phyloP scores from a whole-genome alignment of 1,140 invertebrate species.

The Penaeus japonicus region DNA sequence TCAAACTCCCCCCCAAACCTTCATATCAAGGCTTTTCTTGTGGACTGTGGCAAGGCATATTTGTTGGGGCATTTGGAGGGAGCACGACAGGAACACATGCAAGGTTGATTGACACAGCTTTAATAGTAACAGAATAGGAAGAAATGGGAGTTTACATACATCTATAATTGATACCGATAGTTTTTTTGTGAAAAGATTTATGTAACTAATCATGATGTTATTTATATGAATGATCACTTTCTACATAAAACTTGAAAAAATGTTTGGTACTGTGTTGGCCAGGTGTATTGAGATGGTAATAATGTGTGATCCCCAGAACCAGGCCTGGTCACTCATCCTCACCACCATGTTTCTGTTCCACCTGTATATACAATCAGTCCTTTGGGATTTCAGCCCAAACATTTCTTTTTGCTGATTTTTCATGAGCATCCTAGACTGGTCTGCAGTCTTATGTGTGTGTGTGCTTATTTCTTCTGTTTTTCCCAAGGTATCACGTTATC shows the following conservation, averaged over 20 bases:
- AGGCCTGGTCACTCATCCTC: constrained; percentile 34
- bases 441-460: constrained; percentile 45
- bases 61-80: constrained; percentile 46
- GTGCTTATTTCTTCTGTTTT: constrained; percentile 20
- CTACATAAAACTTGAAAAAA: constrained; percentile 55
- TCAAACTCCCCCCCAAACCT: constrained; percentile 37
- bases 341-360: constrained; percentile 43
- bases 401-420: constrained; percentile 37
- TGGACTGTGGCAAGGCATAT: constrained; percentile 47
- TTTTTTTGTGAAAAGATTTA: constrained; percentile 55
- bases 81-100: constrained; percentile 47
- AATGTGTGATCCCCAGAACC: constrained; percentile 40
- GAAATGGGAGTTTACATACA: constrained; percentile 52
- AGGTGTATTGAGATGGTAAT: constrained; percentile 46
- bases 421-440: constrained; percentile 47
- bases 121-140: constrained; percentile 51
- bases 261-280: constrained; percentile 53
- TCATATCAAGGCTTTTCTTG: constrained; percentile 44
- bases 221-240: constrained; percentile 57
- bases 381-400: constrained; percentile 24
- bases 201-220: constrained; percentile 56
- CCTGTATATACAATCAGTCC: constrained; percentile 28
- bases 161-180: constrained; percentile 52
- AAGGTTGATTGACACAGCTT: constrained; percentile 54
- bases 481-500: constrained; percentile 34